Percentiles rank a stretch among this genome's conserved stretches.
Conservation (phyloP, 2,113 vertebrate genomes). For the Entomyzon cyanotis region DNA sequence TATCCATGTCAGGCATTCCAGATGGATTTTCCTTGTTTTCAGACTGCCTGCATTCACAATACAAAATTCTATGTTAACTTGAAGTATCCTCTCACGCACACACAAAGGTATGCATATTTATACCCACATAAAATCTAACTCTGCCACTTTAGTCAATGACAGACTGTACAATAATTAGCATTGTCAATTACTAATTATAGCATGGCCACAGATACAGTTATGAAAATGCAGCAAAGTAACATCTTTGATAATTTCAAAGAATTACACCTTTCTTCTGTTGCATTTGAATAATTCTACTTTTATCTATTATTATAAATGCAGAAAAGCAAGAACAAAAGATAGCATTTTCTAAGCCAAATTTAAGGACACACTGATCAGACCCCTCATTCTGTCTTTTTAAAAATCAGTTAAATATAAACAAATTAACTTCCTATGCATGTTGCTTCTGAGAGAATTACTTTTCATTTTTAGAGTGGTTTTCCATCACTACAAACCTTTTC, state of each 20-base stretch:
- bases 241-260: neutral
- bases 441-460: slow-evolving; percentile 79
- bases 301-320: neutral
- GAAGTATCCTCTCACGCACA: neutral
- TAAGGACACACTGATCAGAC: neutral
- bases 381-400: neutral
- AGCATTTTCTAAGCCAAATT: neutral
- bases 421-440: slow-evolving; percentile 66
- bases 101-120: neutral
- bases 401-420: slow-evolving; percentile 72
- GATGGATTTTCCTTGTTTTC: neutral
- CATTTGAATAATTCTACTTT: neutral
- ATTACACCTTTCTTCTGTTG: neutral
- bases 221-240: neutral
- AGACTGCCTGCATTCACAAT: neutral
- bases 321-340: neutral
- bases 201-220: neutral
- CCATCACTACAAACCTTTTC: slow-evolving; percentile 90
- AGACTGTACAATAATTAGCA: neutral
- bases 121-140: neutral
- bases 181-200: slow-evolving; percentile 18
- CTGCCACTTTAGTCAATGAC: neutral
- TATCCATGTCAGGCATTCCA: neutral
- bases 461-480: slow-evolving; percentile 78
- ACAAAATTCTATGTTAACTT: neutral